A percentile compares a stretch with the other conserved stretches of the same genome.
Conservation (phyloP, 2,797 vertebrate genomes). For the Leptodactylus fallax region DNA sequence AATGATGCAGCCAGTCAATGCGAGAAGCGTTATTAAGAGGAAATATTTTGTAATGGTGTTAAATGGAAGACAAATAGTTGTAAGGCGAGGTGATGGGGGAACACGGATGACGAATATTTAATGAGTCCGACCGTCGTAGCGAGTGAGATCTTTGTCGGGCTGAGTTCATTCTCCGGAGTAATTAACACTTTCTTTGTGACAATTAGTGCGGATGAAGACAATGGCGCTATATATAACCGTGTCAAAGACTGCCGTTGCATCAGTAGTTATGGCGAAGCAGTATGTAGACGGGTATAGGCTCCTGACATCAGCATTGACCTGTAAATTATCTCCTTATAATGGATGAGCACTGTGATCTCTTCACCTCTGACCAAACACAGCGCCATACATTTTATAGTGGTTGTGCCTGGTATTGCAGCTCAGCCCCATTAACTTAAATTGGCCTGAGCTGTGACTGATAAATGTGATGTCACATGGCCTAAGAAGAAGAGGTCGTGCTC, state of each 20-base stretch:
- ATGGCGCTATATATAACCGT: not conserved
- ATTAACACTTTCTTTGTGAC: conserved; percentile 2
- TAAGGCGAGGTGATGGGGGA: not conserved
- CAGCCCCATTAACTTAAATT: no score
- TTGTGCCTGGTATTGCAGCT: no score
- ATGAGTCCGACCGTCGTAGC: not conserved
- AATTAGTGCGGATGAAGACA: not conserved
- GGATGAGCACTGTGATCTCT: not conserved
- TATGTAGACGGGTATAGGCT: no score
- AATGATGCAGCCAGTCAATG: conserved; percentile 16
- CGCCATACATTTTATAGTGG: no score
- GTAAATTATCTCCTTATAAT: not conserved
- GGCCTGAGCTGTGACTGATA: no score
- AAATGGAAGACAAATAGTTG: not conserved
- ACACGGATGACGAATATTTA: not conserved
- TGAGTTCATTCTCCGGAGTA: no score
- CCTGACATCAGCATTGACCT: no score
- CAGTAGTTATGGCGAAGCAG: not conserved
- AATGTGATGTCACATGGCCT: no score
- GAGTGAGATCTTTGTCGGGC: not conserved
- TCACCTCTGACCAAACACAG: no score
- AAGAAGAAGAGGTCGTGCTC: no score
- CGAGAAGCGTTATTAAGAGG: conserved; percentile 4
- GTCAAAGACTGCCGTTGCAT: not conserved
- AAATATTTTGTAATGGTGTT: not conserved